phyloP scores from a whole-genome alignment of 2,113 vertebrate genomes.

The Oncorhynchus nerka region DNA sequence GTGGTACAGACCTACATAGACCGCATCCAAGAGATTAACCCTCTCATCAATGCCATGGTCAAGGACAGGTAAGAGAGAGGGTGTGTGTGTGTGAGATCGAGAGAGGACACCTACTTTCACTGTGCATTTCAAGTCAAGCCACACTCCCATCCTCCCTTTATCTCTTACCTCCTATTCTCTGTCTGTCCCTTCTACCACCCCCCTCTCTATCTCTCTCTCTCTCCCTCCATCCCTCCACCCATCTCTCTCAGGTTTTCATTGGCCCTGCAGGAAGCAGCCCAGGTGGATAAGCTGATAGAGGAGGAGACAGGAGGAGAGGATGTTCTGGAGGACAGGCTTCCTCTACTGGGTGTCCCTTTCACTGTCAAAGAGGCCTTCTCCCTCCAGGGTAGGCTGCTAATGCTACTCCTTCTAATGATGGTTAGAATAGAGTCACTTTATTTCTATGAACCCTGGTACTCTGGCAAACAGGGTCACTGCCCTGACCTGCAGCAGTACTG shows the following conservation, averaged over 20 bases:
- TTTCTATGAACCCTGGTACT: no score
- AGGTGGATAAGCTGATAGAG: conserved; percentile 63
- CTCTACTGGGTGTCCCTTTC: conserved; percentile 75
- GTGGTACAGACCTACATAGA: conserved; percentile 72
- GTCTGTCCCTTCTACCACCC: no score
- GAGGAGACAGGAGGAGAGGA: conserved; percentile 59
- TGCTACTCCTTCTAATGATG: no score
- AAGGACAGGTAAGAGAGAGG: conserved; percentile 62
- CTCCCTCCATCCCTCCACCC: no score
- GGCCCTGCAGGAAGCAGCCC: conserved; percentile 70
- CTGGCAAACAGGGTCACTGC: no score
- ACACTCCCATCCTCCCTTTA: no score
- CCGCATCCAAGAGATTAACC: conserved; percentile 72
- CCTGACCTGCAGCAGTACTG: no score
- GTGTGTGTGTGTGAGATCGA: not conserved
- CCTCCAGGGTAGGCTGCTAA: conserved; percentile 58
- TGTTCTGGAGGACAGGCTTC: conserved; percentile 67
- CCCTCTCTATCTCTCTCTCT: not conserved
- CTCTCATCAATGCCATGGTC: conserved; percentile 73
- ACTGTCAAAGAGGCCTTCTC: conserved; percentile 78
- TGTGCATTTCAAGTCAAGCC: no score
- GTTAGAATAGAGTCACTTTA: no score
- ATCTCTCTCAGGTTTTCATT: conserved; percentile 65
- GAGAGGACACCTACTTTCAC: not conserved
- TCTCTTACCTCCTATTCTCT: no score